Percentiles rank a stretch among this genome's conserved stretches.
Evolutionary conservation across 1,140 invertebrate species (phyloP).

Genomic region (Mya arenaria): DNA sequence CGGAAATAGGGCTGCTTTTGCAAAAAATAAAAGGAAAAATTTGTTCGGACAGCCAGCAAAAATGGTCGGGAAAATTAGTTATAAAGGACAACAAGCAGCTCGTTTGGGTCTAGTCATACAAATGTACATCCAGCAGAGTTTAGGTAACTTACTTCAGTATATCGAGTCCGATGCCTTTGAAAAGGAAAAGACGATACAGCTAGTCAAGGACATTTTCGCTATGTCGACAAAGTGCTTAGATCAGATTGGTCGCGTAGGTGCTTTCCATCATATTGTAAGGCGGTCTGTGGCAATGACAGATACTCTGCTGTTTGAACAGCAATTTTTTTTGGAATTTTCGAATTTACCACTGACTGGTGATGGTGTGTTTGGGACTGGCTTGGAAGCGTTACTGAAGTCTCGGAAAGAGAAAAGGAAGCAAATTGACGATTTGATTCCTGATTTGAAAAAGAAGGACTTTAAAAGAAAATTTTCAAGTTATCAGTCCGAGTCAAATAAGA

Average conservation of each 20-base stretch:
- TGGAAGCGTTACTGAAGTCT: conserved; percentile 8
- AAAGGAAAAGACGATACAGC: neutral
- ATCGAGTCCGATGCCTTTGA: neutral
- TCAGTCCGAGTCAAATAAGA: neutral
- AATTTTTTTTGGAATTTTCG: neutral
- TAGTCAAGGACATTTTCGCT: conserved; percentile 17
- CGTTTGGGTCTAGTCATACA: conserved; percentile 11
- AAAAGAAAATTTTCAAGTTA: conserved; percentile 10
- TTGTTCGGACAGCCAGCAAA: neutral
- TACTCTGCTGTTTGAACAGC: neutral
- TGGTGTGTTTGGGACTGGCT: conserved; percentile 7
- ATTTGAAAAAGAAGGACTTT: conserved; percentile 11
- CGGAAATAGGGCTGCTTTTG: too few species aligned
- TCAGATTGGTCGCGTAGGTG: neutral
- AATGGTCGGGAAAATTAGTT: conserved; percentile 11
- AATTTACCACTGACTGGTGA: conserved; percentile 8
- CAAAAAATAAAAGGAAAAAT: conserved; percentile 1
- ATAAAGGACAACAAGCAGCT: conserved; percentile 13
- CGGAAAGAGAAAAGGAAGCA: conserved; percentile 25
- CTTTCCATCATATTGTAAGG: neutral
- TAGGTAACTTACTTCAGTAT: conserved; percentile 2
- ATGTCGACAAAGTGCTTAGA: neutral
- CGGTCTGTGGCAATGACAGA: neutral
- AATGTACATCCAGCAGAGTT: conserved; percentile 11
- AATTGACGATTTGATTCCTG: conserved; percentile 28